Evolutionary conservation across 2,888 invertebrate genomes (phyloP).

Genomic region (Fragum sueziense): DNA sequence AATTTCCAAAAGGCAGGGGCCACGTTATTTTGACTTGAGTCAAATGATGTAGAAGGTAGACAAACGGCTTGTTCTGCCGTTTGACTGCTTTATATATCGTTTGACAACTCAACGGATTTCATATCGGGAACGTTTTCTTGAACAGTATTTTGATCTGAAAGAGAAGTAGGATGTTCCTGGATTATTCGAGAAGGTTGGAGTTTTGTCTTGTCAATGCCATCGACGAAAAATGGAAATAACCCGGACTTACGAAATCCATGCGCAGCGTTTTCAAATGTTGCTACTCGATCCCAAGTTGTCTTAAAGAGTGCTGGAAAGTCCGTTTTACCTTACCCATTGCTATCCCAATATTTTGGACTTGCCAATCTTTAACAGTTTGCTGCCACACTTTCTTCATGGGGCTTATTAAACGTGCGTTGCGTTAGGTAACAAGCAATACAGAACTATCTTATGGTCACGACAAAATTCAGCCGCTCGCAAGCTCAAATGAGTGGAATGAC

Average conservation of each 20-base stretch:
- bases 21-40: too few species aligned
- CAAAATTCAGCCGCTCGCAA: conserved; percentile 30
- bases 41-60: too few species aligned
- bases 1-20: too few species aligned
- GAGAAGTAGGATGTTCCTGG: too few species aligned
- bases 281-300: conserved; percentile 19
- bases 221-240: conserved; percentile 20
- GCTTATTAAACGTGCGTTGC: conserved; percentile 39
- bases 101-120: too few species aligned
- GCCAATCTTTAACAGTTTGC: conserved; percentile 24
- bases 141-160: too few species aligned
- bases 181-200: conserved; percentile 27
- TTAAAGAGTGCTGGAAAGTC: conserved; percentile 23
- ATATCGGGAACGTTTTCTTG: too few species aligned
- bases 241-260: conserved; percentile 37
- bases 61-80: too few species aligned
- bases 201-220: conserved; percentile 1
- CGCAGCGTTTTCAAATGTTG: conserved; percentile 28
- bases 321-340: conserved; percentile 26
- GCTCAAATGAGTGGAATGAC: conserved; percentile 42
- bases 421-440: conserved; percentile 49
- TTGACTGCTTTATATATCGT: too few species aligned
- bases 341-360: conserved; percentile 21
- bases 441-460: conserved; percentile 26
- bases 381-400: conserved; percentile 38